Percentiles rank a stretch among this genome's conserved stretches.
phyloP scores from a whole-genome alignment of 2,888 invertebrate genomes.

The Lasius fuliginosus region DNA sequence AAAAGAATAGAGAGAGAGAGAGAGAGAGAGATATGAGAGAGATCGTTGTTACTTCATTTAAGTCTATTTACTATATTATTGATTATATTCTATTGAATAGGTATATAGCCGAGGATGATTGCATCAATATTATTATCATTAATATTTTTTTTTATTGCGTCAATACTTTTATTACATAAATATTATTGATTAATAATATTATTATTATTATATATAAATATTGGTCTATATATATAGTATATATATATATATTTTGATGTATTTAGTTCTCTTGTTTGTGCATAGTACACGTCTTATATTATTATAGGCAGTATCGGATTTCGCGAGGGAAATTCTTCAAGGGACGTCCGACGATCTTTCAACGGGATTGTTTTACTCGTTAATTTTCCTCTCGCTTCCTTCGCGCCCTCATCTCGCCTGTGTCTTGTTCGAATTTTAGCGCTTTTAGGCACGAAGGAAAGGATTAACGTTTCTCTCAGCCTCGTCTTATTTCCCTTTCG shows the following conservation, averaged over 20 bases:
- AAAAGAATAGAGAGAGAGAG: not conserved
- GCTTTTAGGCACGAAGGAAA: not conserved
- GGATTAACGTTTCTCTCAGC: conserved; percentile 5
- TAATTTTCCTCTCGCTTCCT: conserved; percentile 54
- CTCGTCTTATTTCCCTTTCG: not conserved
- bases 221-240: conserved; percentile 68
- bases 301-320: conserved; percentile 22
- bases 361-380: conserved; percentile 56
- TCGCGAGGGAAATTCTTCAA: conserved; percentile 30
- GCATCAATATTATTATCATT: conserved; percentile 63
- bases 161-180: conserved; percentile 36
- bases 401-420: conserved; percentile 28
- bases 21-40: conserved; percentile 62
- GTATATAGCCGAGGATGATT: not conserved
- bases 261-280: conserved; percentile 58
- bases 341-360: conserved; percentile 51
- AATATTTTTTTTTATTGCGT: conserved; percentile 49
- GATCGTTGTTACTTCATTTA: conserved; percentile 86
- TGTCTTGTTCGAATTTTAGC: conserved; percentile 22
- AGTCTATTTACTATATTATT: conserved; percentile 84
- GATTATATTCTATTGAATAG: conserved; percentile 25
- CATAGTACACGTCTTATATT: conserved; percentile 1
- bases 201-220: conserved; percentile 70
- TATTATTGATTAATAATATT: conserved; percentile 71
- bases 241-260: conserved; percentile 60